Conservation (phyloP, 2,888 invertebrate species). For the Dinocampus coccinellae region DNA sequence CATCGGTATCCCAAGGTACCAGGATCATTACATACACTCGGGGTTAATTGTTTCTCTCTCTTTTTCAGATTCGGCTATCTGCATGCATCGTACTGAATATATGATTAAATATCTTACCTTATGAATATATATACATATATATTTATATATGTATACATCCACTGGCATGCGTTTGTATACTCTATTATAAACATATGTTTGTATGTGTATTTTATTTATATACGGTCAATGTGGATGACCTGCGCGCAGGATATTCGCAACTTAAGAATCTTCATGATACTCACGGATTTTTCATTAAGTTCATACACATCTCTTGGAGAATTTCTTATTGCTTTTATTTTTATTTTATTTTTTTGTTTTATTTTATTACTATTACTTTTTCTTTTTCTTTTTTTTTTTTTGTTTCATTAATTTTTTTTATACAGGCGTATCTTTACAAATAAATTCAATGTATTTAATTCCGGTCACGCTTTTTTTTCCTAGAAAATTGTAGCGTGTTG, state of each 20-base stretch:
- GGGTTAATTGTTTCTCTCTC: slow-evolving; percentile 32
- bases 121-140: slow-evolving; percentile 25
- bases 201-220: slow-evolving; percentile 8
- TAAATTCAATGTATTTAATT: slow-evolving; percentile 24
- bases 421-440: slow-evolving; percentile 3
- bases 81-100: slow-evolving; percentile 29
- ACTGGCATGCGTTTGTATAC: background rate
- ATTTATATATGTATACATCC: slow-evolving; percentile 6
- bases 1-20: slow-evolving; percentile 35
- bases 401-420: slow-evolving; percentile 4
- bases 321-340: background rate
- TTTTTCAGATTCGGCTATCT: slow-evolving; percentile 19
- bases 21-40: slow-evolving; percentile 37
- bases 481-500: slow-evolving; percentile 11
- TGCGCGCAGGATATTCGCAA: background rate
- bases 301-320: background rate
- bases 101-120: slow-evolving; percentile 28
- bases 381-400: too few relatives aligned
- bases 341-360: background rate
- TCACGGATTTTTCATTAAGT: background rate
- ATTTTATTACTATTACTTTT: too few relatives aligned
- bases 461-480: slow-evolving; percentile 13
- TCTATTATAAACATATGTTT: background rate
- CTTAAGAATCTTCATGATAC: background rate
- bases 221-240: slow-evolving; percentile 11